A percentile compares a stretch with the other conserved stretches of the same genome.
Conservation (phyloP, 2,888 invertebrate species). For the Ormyrus labotus region DNA sequence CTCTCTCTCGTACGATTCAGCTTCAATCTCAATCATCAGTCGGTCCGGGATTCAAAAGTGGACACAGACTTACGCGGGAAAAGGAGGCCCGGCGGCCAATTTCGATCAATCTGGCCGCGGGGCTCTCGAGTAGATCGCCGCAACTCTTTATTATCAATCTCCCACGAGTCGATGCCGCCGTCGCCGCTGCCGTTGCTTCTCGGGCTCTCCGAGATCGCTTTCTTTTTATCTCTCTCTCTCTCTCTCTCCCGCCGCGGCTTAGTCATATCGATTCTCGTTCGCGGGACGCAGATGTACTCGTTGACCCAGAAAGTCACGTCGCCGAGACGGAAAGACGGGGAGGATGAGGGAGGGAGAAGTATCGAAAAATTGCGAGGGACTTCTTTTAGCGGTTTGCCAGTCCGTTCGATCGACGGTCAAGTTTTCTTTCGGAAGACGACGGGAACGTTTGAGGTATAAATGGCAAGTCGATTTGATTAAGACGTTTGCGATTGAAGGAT, state of each 20-base stretch:
- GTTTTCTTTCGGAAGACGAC: too few species aligned
- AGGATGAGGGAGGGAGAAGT: not conserved
- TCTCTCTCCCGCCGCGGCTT: not conserved
- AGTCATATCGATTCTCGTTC: constrained; percentile 45
- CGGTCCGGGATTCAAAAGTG: too few species aligned
- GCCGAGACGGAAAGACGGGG: constrained; percentile 5
- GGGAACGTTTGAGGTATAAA: too few species aligned
- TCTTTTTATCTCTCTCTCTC: constrained; percentile 15
- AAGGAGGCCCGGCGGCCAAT: not conserved
- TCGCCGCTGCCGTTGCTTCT: not conserved
- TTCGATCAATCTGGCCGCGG: not conserved
- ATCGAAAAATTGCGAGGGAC: not conserved
- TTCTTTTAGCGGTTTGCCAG: too few species aligned
- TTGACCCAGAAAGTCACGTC: constrained; percentile 50
- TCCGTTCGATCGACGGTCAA: too few species aligned
- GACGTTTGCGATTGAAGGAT: too few species aligned
- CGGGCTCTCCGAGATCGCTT: not conserved
- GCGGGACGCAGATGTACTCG: constrained; percentile 25
- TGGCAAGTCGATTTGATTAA: too few species aligned
- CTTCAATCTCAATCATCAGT: not conserved
- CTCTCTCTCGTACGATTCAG: too few species aligned
- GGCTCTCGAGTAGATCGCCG: constrained; percentile 8
- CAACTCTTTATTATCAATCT: constrained; percentile 33
- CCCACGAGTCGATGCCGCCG: not conserved
- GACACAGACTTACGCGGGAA: not conserved